Evolutionary conservation across 2,888 invertebrate species (phyloP).

Genomic region (Apodemia duryi): DNA sequence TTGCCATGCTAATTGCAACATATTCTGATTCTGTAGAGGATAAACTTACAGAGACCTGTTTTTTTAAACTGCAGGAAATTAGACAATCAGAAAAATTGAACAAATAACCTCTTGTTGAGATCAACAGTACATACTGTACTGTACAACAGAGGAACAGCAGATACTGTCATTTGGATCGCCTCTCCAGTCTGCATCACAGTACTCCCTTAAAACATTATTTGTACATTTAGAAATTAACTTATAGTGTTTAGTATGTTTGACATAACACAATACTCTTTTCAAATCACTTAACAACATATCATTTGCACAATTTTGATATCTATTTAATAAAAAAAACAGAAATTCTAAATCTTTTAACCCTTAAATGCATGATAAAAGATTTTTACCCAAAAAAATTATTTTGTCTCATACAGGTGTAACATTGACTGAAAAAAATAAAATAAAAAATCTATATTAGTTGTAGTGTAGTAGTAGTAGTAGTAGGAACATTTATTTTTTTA

Average conservation of each 20-base stretch:
- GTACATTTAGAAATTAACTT: constrained; percentile 28
- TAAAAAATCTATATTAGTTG: too few relatives aligned
- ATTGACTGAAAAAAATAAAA: too few relatives aligned
- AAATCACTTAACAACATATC: constrained; percentile 20
- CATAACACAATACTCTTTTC: constrained; percentile 26
- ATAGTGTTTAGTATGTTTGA: constrained; percentile 23
- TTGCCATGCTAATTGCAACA: too few relatives aligned
- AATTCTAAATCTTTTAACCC: too few relatives aligned
- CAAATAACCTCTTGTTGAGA: constrained; percentile 36
- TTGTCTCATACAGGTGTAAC: too few relatives aligned
- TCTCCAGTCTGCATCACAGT: constrained; percentile 35
- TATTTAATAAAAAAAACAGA: too few relatives aligned
- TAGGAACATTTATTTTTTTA: too few relatives aligned
- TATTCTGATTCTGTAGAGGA: background rate
- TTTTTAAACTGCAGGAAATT: constrained; percentile 38
- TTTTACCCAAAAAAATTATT: too few relatives aligned
- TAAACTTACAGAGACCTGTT: background rate
- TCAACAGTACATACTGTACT: too few relatives aligned
- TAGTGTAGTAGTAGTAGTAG: too few relatives aligned
- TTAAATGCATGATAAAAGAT: too few relatives aligned
- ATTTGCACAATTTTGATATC: constrained; percentile 19
- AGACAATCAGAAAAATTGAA: constrained; percentile 34
- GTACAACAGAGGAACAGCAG: too few relatives aligned
- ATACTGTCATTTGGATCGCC: constrained; percentile 33
- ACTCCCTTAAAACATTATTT: constrained; percentile 28